Evolutionary conservation across 2,113 vertebrate genomes (phyloP), one percentile per base, ranked within the genome.

Genomic region (Smithornis capensis): DNA sequence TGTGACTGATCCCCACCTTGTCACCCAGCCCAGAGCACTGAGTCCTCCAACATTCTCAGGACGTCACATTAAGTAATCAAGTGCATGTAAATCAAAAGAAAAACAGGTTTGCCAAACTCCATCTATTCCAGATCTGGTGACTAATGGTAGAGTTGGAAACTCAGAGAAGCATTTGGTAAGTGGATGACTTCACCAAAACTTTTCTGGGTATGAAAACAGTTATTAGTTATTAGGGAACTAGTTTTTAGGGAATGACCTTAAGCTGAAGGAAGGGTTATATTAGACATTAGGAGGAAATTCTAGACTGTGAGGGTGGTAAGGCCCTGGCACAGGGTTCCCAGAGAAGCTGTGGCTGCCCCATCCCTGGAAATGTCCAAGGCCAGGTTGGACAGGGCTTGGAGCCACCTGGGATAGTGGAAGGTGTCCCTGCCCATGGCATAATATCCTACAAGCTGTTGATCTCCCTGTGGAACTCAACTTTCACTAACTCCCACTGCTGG

Each of bases 121-220:
- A 73, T 19, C 56, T 4, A 12, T 24, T 33, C 19, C 53, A 91
- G 81, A 74, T 92, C 87, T 92, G 89, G 88, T 55, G 65, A 60
- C 69, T 74, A 96, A 7, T 0, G 5, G 14, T 3, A 57, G 9
- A 29, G 63, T 2, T 19, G 27, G n/a, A 81, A 84, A 77, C 24
- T 65, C 47, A 67, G 27, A 67, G 49, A 60, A 55, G 2, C 23
- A 47, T 74, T 94, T 45, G 53, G 13, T 90, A 92, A 83, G 55
- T 12, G 6, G 6, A 15, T 4, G 56, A 68, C 57, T 37, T 92
- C 29, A 95, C 62, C 15, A 69, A 70, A 88, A 95, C 62, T 2
- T 35, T 14, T 47, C 57, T 76, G 68, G 21, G 35, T 71, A 28
- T 35, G 33, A n/a, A 95, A 59, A 13, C 7, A 29, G 5, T 19